phyloP scores from a whole-genome alignment of 2,797 vertebrate species.

The Microhierax caerulescens region DNA sequence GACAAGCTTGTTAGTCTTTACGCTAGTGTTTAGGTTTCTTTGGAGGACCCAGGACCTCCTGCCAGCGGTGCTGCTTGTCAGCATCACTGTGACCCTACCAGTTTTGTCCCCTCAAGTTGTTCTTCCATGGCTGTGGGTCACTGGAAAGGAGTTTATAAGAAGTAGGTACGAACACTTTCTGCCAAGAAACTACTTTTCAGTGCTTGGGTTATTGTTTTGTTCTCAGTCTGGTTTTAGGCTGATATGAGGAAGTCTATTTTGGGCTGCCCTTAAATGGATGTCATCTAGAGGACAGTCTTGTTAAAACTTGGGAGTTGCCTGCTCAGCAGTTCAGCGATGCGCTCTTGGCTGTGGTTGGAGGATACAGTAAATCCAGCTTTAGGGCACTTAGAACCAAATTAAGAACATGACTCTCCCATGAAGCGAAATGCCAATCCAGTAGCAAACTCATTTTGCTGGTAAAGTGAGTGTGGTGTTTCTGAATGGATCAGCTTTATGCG shows the following conservation, averaged over 20 bases:
- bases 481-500: not conserved
- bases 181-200: not conserved
- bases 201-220: not conserved
- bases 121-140: not conserved
- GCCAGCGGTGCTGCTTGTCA: not conserved
- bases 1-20: not conserved
- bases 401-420: not conserved
- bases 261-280: constrained; percentile 18
- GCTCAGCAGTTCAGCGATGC: not conserved
- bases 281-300: constrained; percentile 43
- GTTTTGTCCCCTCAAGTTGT: not conserved
- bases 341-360: not conserved
- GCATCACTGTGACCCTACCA: not conserved
- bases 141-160: not conserved
- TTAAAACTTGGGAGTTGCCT: constrained; percentile 34
- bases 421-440: not conserved
- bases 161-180: not conserved
- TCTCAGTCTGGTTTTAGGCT: not conserved
- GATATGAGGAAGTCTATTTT: not conserved
- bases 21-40: not conserved
- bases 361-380: not conserved
- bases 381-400: not conserved
- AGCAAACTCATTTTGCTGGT: not conserved
- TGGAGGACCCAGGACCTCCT: not conserved
- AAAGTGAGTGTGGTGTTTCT: not conserved